A percentile compares a stretch with the other conserved stretches of the same genome.
phyloP scores from a whole-genome alignment of 2,888 invertebrate species.

The Megamerina dolium region DNA sequence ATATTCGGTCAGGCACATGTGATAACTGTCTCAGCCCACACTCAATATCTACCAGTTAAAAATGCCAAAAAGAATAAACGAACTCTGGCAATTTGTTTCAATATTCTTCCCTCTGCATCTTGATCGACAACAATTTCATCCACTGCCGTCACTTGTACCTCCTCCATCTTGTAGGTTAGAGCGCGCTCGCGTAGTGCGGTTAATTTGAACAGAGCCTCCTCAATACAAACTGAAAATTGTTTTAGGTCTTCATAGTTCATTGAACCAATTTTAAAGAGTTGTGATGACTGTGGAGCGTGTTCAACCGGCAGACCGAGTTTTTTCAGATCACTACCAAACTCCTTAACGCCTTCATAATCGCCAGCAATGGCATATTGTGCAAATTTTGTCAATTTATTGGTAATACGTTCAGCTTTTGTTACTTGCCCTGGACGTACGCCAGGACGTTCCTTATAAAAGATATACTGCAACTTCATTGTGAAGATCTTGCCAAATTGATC shows the following conservation, averaged over 20 bases:
- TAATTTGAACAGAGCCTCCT: conserved; percentile 85
- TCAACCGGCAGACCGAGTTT: conserved; percentile 94
- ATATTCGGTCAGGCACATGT: too few relatives aligned
- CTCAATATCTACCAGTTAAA: conserved; percentile 62
- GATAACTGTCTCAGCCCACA: neutral
- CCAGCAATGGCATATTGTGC: conserved; percentile 91
- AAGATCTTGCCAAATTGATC: conserved; percentile 99
- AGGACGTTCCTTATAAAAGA: conserved; percentile 96
- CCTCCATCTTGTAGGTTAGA: conserved; percentile 90
- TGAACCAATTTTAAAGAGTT: conserved; percentile 92
- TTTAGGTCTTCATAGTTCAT: conserved; percentile 84
- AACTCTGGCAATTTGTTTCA: conserved; percentile 90
- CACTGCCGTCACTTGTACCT: conserved; percentile 89
- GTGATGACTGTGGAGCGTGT: conserved; percentile 93
- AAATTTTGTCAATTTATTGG: conserved; percentile 86
- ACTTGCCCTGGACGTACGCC: conserved; percentile 93
- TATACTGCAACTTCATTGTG: conserved; percentile 90
- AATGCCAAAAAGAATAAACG: conserved; percentile 94
- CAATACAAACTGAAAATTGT: conserved; percentile 83
- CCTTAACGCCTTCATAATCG: conserved; percentile 88
- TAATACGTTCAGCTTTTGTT: conserved; percentile 85
- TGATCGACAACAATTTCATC: conserved; percentile 89
- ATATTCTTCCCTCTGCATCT: conserved; percentile 73
- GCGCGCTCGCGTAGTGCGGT: conserved; percentile 82
- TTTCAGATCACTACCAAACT: conserved; percentile 86